Evolutionary conservation across 2,888 invertebrate genomes (phyloP).

Genomic region (Alviniconcha strummeri): DNA sequence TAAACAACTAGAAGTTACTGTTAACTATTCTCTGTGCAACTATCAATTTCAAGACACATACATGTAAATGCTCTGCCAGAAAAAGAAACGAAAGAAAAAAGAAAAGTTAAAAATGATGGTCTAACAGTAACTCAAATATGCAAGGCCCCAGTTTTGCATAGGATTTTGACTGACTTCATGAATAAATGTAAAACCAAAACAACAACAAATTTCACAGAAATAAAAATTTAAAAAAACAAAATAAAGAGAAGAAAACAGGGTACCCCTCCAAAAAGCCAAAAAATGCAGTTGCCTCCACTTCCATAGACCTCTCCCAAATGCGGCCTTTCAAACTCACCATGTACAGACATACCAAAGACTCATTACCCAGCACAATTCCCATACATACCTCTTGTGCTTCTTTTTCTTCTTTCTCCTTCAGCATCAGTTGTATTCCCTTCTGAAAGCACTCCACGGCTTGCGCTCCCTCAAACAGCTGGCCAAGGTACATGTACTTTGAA

Average conservation of each 20-base stretch:
- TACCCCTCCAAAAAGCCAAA: too few relatives aligned
- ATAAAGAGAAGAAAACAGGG: not conserved
- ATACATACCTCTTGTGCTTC: slow-evolving; percentile 54
- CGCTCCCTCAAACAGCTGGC: slow-evolving; percentile 72
- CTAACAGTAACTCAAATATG: too few relatives aligned
- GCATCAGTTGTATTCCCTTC: slow-evolving; percentile 73
- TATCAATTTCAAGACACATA: too few relatives aligned
- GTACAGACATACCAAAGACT: not conserved
- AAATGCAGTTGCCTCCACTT: too few relatives aligned
- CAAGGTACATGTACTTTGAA: slow-evolving; percentile 74
- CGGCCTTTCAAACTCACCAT: not conserved
- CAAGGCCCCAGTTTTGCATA: too few relatives aligned
- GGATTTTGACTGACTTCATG: too few relatives aligned
- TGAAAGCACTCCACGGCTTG: slow-evolving; percentile 72
- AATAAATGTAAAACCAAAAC: not conserved
- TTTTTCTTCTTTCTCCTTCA: slow-evolving; percentile 60
- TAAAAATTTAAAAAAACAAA: not conserved
- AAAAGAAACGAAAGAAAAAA: too few relatives aligned
- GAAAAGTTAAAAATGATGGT: too few relatives aligned
- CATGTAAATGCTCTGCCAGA: too few relatives aligned
- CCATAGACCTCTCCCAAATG: too few relatives aligned
- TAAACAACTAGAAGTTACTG: too few relatives aligned
- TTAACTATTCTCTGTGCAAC: too few relatives aligned
- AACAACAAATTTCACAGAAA: not conserved
- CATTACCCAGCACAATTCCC: not conserved